These are phyloP conservation scores for Xestia ashworthii DNA, from an alignment of 2,888 invertebrate species.

Conservation along the genomic window DNA sequence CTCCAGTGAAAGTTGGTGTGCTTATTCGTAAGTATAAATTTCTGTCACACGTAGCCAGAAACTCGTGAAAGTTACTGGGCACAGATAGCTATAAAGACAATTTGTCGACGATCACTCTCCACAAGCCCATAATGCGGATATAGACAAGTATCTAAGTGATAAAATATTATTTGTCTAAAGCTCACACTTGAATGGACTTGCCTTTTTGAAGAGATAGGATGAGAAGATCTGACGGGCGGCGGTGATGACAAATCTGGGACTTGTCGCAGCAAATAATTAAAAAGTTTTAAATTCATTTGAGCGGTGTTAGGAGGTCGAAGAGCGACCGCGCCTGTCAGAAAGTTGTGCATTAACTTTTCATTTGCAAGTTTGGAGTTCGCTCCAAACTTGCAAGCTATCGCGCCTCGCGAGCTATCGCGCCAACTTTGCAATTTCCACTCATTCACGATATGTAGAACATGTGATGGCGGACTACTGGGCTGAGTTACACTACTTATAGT, in stretches of 20 bases:
- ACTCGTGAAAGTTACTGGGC: slow-evolving; percentile 54
- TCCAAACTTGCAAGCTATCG: slow-evolving; percentile 77
- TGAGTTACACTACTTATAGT: slow-evolving; percentile 46
- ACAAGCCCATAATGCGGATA: slow-evolving; percentile 44
- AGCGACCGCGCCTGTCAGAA: slow-evolving; percentile 81
- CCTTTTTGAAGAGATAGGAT: slow-evolving; percentile 19
- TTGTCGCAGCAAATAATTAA: slow-evolving; percentile 81
- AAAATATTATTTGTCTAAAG: slow-evolving; percentile 26
- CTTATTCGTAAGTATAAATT: slow-evolving; percentile 75
- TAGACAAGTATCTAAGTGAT: slow-evolving; percentile 26
- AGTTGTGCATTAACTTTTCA: slow-evolving; percentile 88
- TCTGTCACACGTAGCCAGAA: slow-evolving; percentile 67
- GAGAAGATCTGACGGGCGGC: slow-evolving; percentile 48
- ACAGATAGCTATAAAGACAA: slow-evolving; percentile 57
- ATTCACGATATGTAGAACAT: slow-evolving; percentile 75
- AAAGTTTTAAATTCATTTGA: slow-evolving; percentile 83
- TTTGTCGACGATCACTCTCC: slow-evolving; percentile 57
- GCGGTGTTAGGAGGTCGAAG: slow-evolving; percentile 77
- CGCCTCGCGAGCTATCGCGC: slow-evolving; percentile 74
- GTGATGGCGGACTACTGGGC: slow-evolving; percentile 52
- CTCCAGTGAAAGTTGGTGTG: slow-evolving; percentile 68
- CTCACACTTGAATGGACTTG: background rate
- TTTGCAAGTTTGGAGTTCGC: slow-evolving; percentile 85
- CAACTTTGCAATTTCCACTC: slow-evolving; percentile 78
- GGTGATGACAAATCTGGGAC: slow-evolving; percentile 74